Evolutionary conservation across 2,888 invertebrate genomes (phyloP).

Genomic region (Baronia brevicornis): DNA sequence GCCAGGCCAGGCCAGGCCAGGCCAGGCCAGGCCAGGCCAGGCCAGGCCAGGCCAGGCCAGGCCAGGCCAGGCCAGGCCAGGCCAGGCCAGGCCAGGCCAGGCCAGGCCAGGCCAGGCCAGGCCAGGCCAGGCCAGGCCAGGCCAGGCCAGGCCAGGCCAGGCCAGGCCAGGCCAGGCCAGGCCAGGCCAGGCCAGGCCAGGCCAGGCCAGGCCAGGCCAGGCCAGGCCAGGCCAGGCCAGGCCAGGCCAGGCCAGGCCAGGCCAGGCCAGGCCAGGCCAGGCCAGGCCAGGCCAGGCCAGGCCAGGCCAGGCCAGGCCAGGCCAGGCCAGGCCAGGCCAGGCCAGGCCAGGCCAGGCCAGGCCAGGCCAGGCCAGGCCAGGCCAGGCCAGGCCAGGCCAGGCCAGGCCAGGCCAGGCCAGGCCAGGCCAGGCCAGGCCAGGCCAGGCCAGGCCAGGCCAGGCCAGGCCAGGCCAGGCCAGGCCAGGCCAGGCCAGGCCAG

Average conservation of each 20-base stretch:
- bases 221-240: constrained; percentile 14
- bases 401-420: constrained; percentile 20
- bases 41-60: constrained; percentile 15
- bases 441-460: constrained; percentile 19
- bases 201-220: constrained; percentile 14
- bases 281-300: constrained; percentile 6
- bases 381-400: constrained; percentile 1
- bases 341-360: constrained; percentile 5
- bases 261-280: constrained; percentile 9
- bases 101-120: constrained; percentile 15
- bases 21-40: constrained; percentile 13
- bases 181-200: constrained; percentile 12
- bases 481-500: constrained; percentile 20
- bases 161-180: constrained; percentile 14
- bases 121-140: constrained; percentile 14
- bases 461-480: constrained; percentile 20
- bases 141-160: constrained; percentile 13
- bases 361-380: constrained; percentile 1
- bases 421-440: constrained; percentile 17
- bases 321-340: constrained; percentile 12
- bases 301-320: constrained; percentile 10
- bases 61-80: constrained; percentile 15
- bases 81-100: constrained; percentile 14
- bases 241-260: constrained; percentile 14
- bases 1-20: constrained; percentile 11